These are phyloP conservation scores for Phytoseiulus persimilis DNA, from an alignment of 2,888 invertebrate genomes.

Conservation along the genomic window DNA sequence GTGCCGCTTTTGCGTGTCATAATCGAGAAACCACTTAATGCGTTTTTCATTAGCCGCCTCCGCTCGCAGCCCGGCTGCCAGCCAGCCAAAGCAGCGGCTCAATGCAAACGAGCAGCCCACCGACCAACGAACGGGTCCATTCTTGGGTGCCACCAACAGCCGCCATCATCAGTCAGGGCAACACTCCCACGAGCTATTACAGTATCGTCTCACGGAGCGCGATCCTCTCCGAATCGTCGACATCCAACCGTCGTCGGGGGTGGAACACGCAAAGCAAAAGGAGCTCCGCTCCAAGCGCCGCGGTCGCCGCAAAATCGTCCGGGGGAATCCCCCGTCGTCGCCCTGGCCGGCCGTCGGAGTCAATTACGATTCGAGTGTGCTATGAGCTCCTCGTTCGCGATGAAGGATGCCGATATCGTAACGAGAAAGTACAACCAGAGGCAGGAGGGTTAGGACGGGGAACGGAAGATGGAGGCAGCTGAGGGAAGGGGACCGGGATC, in stretches of 20 bases:
- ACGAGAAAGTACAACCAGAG: background rate
- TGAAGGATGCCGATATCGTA: background rate
- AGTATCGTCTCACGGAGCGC: background rate
- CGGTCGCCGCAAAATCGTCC: background rate
- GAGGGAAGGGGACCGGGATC: background rate
- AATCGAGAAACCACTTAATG: constrained; percentile 14
- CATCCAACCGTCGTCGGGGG: background rate
- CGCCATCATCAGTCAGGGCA: background rate
- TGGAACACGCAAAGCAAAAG: background rate
- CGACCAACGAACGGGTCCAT: background rate
- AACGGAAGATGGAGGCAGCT: background rate
- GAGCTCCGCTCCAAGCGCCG: background rate
- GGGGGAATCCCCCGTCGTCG: background rate
- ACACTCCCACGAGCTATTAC: constrained; percentile 5
- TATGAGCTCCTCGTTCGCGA: background rate
- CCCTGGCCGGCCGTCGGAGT: background rate
- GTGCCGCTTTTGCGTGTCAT: background rate
- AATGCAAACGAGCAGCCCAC: no score
- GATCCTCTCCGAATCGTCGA: background rate
- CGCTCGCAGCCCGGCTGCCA: background rate
- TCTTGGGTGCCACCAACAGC: background rate
- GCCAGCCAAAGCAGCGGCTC: background rate
- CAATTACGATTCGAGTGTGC: background rate
- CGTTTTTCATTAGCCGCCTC: constrained; percentile 32
- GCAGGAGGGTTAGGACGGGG: background rate